A percentile compares a stretch with the other conserved stretches of the same genome.
Conservation (phyloP, 2,797 vertebrate genomes). For the Chrosomus eos region DNA sequence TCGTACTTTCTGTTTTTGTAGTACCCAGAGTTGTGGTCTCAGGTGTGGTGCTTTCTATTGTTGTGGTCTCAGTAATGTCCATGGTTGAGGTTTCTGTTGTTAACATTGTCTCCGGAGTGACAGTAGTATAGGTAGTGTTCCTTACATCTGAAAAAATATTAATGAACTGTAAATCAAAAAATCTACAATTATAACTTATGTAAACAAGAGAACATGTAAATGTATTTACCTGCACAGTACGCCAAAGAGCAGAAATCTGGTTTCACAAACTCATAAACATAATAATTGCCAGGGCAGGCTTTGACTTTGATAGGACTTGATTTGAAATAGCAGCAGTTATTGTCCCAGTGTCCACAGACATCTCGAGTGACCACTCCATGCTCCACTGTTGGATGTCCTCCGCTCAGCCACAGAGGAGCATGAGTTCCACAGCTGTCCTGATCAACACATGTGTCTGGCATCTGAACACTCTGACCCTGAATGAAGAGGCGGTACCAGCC, state of each 20-base stretch:
- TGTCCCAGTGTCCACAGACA: neutral
- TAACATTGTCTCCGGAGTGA: neutral
- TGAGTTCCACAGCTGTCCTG: conserved; percentile 3
- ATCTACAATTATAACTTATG: neutral
- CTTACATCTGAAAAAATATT: conserved; percentile 16
- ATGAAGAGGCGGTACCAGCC: conserved; percentile 45
- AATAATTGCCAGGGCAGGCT: conserved; percentile 15
- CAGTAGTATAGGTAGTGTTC: neutral
- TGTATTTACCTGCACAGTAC: conserved; percentile 33
- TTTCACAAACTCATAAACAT: conserved; percentile 27
- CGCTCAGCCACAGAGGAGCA: conserved; percentile 17
- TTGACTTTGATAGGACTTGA: conserved; percentile 16
- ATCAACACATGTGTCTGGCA: conserved; percentile 48
- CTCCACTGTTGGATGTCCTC: conserved; percentile 24
- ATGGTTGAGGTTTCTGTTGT: neutral
- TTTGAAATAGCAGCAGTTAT: conserved; percentile 10
- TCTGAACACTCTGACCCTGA: conserved; percentile 24
- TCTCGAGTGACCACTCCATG: conserved; percentile 29
- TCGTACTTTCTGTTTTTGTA: too few species aligned
- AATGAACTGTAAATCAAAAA: neutral
- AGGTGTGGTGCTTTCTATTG: too few species aligned
- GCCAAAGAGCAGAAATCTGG: conserved; percentile 5
- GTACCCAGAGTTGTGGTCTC: too few species aligned
- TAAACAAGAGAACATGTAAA: neutral
- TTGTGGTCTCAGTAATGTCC: too few species aligned